phyloP scores from a whole-genome alignment of 53 echinoderm and acorn worm species.

The Echinarachnius parma region DNA sequence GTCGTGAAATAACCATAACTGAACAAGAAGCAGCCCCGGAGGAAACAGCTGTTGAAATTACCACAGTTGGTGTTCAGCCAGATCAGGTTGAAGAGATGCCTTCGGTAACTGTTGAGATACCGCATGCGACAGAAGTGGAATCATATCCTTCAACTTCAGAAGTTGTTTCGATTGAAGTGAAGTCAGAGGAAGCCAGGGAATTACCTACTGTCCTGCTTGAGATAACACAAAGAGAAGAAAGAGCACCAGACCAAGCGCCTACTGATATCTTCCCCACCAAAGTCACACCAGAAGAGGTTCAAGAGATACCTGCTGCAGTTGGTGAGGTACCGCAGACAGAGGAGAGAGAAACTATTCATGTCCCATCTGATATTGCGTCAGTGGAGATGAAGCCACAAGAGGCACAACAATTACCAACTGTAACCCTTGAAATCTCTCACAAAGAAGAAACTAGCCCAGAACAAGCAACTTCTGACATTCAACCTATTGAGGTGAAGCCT shows the following conservation, averaged over 20 bases:
- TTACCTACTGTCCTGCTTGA: constrained; percentile 45
- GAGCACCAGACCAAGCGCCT: background rate
- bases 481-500: constrained; percentile 27
- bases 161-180: background rate
- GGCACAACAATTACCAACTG: constrained; percentile 8
- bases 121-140: background rate
- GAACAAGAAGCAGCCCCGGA: background rate
- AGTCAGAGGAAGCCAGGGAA: constrained; percentile 49
- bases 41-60: constrained; percentile 32
- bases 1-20: constrained; percentile 37
- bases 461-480: constrained; percentile 28
- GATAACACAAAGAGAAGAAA: constrained; percentile 21
- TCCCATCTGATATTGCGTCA: constrained; percentile 5
- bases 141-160: constrained; percentile 37
- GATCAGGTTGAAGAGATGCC: background rate
- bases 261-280: background rate
- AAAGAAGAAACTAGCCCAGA: constrained; percentile 8
- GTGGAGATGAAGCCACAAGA: constrained; percentile 19
- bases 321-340: constrained; percentile 8
- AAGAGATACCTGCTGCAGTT: background rate
- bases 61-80: constrained; percentile 7
- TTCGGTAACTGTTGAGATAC: background rate
- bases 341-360: background rate
- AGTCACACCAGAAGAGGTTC: constrained; percentile 22
- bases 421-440: constrained; percentile 9